These are phyloP conservation scores for Sterrhoptilus dennistouni DNA, from an alignment of 2,113 vertebrate genomes.

Conservation along the genomic window DNA sequence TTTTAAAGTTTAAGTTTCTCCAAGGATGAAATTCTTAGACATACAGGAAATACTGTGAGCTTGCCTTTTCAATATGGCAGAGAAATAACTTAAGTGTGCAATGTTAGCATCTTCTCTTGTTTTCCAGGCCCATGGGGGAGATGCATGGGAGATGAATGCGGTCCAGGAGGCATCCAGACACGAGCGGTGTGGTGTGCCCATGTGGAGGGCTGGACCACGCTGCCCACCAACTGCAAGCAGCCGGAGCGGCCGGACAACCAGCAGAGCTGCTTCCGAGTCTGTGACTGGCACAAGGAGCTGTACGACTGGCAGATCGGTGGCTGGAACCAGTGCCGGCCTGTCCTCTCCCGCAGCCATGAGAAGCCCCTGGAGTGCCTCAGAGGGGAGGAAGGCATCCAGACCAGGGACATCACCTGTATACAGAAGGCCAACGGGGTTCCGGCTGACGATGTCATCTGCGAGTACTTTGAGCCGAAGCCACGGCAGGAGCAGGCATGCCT, in stretches of 20 bases:
- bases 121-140: constrained; percentile 92
- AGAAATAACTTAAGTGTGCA: background rate
- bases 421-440: constrained; percentile 80
- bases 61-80: background rate
- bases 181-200: constrained; percentile 96
- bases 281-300: constrained; percentile 95
- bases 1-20: background rate
- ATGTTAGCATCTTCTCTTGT: background rate
- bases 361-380: constrained; percentile 78
- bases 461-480: constrained; percentile 95
- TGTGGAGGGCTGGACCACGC: constrained; percentile 92
- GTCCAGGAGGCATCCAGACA: constrained; percentile 92
- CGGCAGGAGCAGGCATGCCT: constrained; percentile 94
- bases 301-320: constrained; percentile 89
- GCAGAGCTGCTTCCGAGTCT: constrained; percentile 93
- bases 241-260: constrained; percentile 86
- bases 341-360: constrained; percentile 80
- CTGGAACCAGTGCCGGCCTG: constrained; percentile 88
- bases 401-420: constrained; percentile 84
- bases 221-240: constrained; percentile 92
- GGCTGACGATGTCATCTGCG: constrained; percentile 91
- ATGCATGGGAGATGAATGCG: constrained; percentile 96
- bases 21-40: background rate
- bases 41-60: background rate
- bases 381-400: constrained; percentile 93